Base-by-base conservation (phyloP, 2,888 invertebrate species). In the Halocaridina rubra region DNA sequence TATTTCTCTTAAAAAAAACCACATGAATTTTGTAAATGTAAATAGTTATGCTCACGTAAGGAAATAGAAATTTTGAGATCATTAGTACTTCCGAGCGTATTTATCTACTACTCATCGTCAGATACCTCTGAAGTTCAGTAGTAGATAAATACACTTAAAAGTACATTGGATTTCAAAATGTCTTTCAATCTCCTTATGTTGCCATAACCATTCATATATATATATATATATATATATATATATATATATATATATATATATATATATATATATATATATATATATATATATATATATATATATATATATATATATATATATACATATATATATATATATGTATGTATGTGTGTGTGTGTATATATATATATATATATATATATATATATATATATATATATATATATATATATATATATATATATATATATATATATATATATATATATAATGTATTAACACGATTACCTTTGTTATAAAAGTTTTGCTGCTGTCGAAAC, bases 161-260 rank as follows among this genome's bases (percentile, higher is more conserved):
- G n/a, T n/a, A n/a, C n/a, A n/a, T n/a, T n/a, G n/a, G n/a, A n/a
- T n/a, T n/a, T n/a, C n/a, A n/a, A n/a, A n/a, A n/a, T n/a, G n/a
- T n/a, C n/a, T n/a, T n/a, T n/a, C n/a, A n/a, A n/a, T n/a, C n/a
- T n/a, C n/a, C n/a, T n/a, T n/a, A n/a, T n/a, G n/a, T n/a, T n/a
- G 33, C 29, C 10, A 74, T 46, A 74, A 19, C 29, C 39, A 39
- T 53, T 39, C 22, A 24, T 2, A 72, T 24, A 71, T 39, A 33
- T 39, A 72, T 32, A 33, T 32, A 72, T 32, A 72, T 39, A 33
- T 32, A 72, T 33, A 33, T 72, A 33, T 72, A 32, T 72, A 72
- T 29, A 32, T 72, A 72, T 72, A 32, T 72, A 72, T 72, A 72
- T 72, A 72, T 72, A 32, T 72, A 72, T 30, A 72, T 72, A 32